Evolutionary conservation across 2,797 vertebrate genomes (phyloP).

Genomic region (Antrozous pallidus): DNA sequence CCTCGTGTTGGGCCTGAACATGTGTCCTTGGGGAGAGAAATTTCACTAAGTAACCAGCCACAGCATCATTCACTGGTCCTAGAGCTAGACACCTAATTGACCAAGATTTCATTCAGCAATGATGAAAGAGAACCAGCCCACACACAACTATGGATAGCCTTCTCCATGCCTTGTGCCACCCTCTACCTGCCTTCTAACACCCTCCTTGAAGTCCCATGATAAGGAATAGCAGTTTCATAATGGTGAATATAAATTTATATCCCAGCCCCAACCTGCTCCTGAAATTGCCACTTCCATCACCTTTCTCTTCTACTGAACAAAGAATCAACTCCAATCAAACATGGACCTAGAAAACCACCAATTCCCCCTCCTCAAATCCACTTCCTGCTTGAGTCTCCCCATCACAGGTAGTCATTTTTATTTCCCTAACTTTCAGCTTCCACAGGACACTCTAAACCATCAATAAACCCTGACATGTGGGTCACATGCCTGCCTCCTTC

Average conservation of each 20-base stretch:
- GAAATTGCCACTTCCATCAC: neutral
- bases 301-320: neutral
- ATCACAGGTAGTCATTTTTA: neutral
- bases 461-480: neutral
- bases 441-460: neutral
- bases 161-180: rapidly evolving
- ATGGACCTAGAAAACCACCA: neutral
- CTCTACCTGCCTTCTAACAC: rapidly evolving
- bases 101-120: neutral
- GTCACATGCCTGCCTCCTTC: rapidly evolving
- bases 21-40: neutral
- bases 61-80: neutral
- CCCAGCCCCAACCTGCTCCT: neutral
- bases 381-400: neutral
- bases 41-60: neutral
- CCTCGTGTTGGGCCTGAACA: rapidly evolving
- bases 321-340: neutral
- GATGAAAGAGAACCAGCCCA: too few relatives aligned
- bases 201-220: rapidly evolving
- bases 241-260: neutral
- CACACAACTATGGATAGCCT: neutral
- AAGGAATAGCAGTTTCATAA: rapidly evolving
- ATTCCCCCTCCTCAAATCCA: too few relatives aligned
- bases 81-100: neutral
- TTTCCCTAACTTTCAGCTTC: neutral